Base-by-base conservation (phyloP, 1,140 invertebrate genomes). In the Drosophila erecta region DNA sequence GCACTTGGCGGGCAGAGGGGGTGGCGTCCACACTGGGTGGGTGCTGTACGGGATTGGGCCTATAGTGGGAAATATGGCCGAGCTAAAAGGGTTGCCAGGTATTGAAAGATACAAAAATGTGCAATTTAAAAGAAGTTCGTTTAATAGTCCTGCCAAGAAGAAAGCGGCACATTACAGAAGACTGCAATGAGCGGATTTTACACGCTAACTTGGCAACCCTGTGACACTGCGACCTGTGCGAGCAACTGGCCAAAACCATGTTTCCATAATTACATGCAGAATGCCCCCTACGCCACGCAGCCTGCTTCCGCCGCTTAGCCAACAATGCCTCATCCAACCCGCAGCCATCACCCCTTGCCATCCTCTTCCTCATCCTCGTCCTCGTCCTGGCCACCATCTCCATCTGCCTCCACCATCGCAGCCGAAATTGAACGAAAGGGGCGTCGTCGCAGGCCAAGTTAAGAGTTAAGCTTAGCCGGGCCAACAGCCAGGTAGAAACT, bases 261-360 rank as follows among this genome's bases (percentile, higher is more conserved):
- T 90, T 90, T 78, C 83, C 87, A 90, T 90, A 90, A 90, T 90
- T 90, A 90, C 87, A 90, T 90, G 87, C 87, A 90, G 87, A 90
- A 78, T 84, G 76, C 60, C 71, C 57, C 57, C 70, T 69, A 54
- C 59, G 57, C 62, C 59, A 40, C 37, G 75, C 64, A 47, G 37
- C 56, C 61, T 78, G 75, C 79, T 87, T 66, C 79, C 69, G 69
- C 66, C 66, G 77, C 73, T 76, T 66, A 65, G 73, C 78, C 59
- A 60, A 65, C 76, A 71, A 65, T 81, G 59, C 54, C 72, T 49
- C 57, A 74, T 37, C 53, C 46, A 66, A 55, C 58, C 56, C 55
- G 43, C 57, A 67, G 65, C 58, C 54, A 62, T 62, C 58, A 55
- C 77, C 55, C 56, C 37, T 30, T 57, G 3, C 59, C 37, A 20